Base-by-base conservation (phyloP, 2,888 invertebrate species). In the Drosophila setosimentum region DNA sequence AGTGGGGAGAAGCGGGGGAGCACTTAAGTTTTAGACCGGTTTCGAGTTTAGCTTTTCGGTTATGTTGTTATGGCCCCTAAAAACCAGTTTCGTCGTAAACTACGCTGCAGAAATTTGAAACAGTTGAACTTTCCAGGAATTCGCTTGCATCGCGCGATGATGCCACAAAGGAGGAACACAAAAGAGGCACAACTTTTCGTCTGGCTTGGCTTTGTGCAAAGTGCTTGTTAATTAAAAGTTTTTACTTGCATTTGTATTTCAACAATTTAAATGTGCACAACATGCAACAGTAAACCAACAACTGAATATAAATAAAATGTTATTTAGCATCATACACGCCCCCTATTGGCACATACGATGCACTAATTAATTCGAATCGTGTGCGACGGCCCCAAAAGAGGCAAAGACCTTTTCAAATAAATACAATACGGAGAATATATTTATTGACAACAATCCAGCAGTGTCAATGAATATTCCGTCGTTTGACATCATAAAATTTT, bases 41-140 rank as follows among this genome's bases (percentile, higher is more conserved):
- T 89, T 70, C 45, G 11, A 24, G 54, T 65, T 70, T 68, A 63
- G 67, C 67, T 64, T 72, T 71, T 35, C 33, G 54, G 40, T 30
- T 40, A 49, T 21, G 21, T 45, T 45, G 45, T 45, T 24, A 27
- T 61, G 62, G 68, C 82, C 70, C 65, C 82, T 71, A 57, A 60
- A 83, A 84, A 89, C 88, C 85, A 73, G 83, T 84, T 84, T 73
- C n/a, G 37, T 59, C 27, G 59, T 77, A 13, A 48, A 21, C 58
- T 51, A 49, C 77, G 72, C 66, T 65, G 62, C 76, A 76, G 50
- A 72, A 78, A 76, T 73, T 84, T 87, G 68, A 87, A 75, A 37
- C 68, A 82, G 75, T 88, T 86, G 86, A 88, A 90, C 90, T 90
- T 88, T 90, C 73, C 90, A 57, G 90, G 86, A 86, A 86, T 86